These are phyloP conservation scores for Zelostemma sp. DNA, from an alignment of 1,140 invertebrate genomes.

Conservation along the genomic window DNA sequence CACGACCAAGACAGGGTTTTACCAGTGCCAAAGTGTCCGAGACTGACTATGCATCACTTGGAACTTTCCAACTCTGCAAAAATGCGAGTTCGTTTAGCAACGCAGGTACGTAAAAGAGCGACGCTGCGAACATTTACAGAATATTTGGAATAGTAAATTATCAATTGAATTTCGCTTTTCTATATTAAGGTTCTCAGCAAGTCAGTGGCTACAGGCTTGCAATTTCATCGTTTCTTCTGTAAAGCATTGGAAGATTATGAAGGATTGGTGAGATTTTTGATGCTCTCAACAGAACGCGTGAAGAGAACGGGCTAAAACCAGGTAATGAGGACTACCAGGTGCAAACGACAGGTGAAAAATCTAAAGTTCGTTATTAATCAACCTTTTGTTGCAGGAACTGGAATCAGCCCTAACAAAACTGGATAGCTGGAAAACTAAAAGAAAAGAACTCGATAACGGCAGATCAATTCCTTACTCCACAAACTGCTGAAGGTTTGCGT, in stretches of 20 bases:
- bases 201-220: slow-evolving; percentile 5
- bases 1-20: slow-evolving; percentile 13
- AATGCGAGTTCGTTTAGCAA: slow-evolving; percentile 15
- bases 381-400: neutral
- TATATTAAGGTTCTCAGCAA: slow-evolving; percentile 19
- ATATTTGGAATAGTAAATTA: neutral
- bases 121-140: neutral
- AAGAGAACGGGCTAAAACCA: neutral
- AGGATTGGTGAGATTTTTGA: slow-evolving; percentile 5
- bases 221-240: neutral
- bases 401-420: neutral
- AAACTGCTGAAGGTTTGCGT: slow-evolving; percentile 28
- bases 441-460: neutral
- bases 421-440: slow-evolving; percentile 31
- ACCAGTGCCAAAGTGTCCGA: slow-evolving; percentile 6
- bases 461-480: slow-evolving; percentile 24
- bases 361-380: too few relatives aligned
- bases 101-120: slow-evolving; percentile 14
- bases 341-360: too few relatives aligned
- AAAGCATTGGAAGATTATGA: slow-evolving; percentile 1
- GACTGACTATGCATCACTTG: slow-evolving; percentile 15
- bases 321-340: neutral
- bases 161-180: slow-evolving; percentile 4
- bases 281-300: neutral
- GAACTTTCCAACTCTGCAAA: slow-evolving; percentile 13